Evolutionary conservation across 37 sponge, comb jelly and placozoan genomes (phyloP), one percentile per base, ranked within the genome.

Genomic region (Oopsacas minuta): DNA sequence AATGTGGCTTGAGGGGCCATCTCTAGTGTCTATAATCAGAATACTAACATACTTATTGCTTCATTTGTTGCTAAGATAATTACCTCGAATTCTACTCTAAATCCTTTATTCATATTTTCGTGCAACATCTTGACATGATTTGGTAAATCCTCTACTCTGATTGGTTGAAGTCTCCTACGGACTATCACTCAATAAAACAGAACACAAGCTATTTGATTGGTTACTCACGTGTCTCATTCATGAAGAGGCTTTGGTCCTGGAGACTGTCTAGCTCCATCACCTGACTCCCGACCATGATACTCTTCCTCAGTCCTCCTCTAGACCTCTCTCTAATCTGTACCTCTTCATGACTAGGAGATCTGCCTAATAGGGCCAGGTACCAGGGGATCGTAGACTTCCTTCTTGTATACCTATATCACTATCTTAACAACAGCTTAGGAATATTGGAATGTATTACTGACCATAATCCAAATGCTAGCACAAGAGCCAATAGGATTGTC

Each of bases 1-100:
- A 87, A 87, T 0, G 85, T 36, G 52, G 84, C 69, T 69, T 81
- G 37, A 35, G 82, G 88, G 37, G 36, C 46, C 49, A 28, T 87
- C 12, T 39, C 34, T 7, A 90, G 36, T 0, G 84, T 75, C 90
- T 90, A 85, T 82, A 35, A 82, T 25, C 5, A 32, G 37, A 32
- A 36, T 22, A 88, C 20, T 52, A 75, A 3, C 35, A 39, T 0
- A 39, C 25, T 37, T 30, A 15, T 36, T 36, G 17, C 38, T 22
- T 0, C 23, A 25, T 36, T 17, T 37, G 82, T 34, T 3, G 36
- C 82, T 82, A 82, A 37, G 39, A 37, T 25, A 17, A 1, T 38
- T 38, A 17, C 83, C 83, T 38, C 23, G 39, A 37, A 37, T 28
- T 82, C 83, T 28, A 38, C 1, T 5, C n/a, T 22, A 28, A 82